Percentiles rank a stretch among this genome's conserved stretches.
phyloP scores from a whole-genome alignment of 2,888 invertebrate genomes.

The Esperia sulphurella region DNA sequence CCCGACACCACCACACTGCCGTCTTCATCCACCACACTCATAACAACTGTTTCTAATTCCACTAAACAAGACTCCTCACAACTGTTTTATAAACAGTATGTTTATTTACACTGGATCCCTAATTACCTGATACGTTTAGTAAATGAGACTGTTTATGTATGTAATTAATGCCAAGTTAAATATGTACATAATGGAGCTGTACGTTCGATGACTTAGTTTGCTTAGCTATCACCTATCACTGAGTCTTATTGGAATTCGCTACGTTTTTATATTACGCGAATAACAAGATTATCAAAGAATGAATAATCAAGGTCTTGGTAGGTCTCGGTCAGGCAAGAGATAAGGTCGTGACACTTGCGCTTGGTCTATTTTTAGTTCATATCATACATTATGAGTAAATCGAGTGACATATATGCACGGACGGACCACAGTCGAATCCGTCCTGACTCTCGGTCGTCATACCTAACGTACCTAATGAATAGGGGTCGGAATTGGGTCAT shows the following conservation, averaged over 20 bases:
- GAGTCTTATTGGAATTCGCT: neutral
- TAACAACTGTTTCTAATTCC: conserved; percentile 14
- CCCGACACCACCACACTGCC: conserved; percentile 26
- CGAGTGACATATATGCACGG: neutral
- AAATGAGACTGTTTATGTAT: conserved; percentile 11
- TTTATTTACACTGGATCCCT: too few relatives aligned
- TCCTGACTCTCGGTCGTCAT: neutral
- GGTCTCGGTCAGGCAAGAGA: conserved; percentile 39
- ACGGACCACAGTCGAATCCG: neutral
- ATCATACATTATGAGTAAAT: conserved; percentile 15
- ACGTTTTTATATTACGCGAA: conserved; percentile 7
- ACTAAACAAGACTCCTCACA: too few relatives aligned
- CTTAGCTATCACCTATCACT: neutral
- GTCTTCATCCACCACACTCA: conserved; percentile 24
- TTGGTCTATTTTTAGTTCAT: conserved; percentile 8
- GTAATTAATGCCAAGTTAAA: conserved; percentile 34
- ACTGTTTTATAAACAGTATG: neutral
- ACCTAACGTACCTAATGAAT: too few relatives aligned
- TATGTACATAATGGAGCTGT: neutral
- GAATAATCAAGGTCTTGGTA: conserved; percentile 38
- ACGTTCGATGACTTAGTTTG: neutral
- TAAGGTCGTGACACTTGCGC: conserved; percentile 28
- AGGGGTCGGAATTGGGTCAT: too few relatives aligned
- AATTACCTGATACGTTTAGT: conserved; percentile 3
- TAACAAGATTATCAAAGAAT: conserved; percentile 29